Base-by-base conservation (phyloP, 2,888 invertebrate species). In the Parnassius orleans region DNA sequence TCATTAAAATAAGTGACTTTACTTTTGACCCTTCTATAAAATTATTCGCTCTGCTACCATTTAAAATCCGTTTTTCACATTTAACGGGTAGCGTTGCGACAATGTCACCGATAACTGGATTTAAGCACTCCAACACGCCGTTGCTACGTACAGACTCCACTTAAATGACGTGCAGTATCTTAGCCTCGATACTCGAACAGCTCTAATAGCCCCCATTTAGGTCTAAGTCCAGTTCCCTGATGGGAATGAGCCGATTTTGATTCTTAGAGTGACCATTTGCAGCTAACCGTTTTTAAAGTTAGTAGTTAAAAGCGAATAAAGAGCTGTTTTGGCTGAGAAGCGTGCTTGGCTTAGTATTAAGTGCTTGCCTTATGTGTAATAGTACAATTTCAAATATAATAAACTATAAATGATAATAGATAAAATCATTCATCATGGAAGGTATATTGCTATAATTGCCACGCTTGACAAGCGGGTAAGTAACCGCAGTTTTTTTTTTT, bases 71-170 rank as follows among this genome's bases (percentile, higher is more conserved):
- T 73, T 76, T 78, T 78, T 84, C 78, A 81, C 83, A 86, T 83
- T 82, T 83, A 83, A 86, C 86, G 83, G 83, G 85, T 84, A 87
- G 86, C 83, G 73, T 70, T 76, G 53, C 53, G 72, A 76, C 79
- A 76, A 70, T 78, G 80, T 80, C 75, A 72, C 74, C 69, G 85
- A 86, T 86, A 85, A 80, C 78, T 72, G 74, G 77, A 74, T 78
- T 81, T 77, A 77, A 76, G 72, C 72, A 76, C 55, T 55, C 15
- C 50, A 12, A 43, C 44, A 53, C 51, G 54, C 59, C 51, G 62
- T 24, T 14, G 54, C 33, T 14, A 33, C 62, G 41, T 41, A 53
- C 59, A n/a, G 53, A 33, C 19, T 41, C 15, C 50, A 53, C 19
- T 57, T 43, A 43, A 15, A 41, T 61, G 61, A 57, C 53, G 43